phyloP scores from a whole-genome alignment of 2,888 invertebrate genomes.

The Eilema sororculum region DNA sequence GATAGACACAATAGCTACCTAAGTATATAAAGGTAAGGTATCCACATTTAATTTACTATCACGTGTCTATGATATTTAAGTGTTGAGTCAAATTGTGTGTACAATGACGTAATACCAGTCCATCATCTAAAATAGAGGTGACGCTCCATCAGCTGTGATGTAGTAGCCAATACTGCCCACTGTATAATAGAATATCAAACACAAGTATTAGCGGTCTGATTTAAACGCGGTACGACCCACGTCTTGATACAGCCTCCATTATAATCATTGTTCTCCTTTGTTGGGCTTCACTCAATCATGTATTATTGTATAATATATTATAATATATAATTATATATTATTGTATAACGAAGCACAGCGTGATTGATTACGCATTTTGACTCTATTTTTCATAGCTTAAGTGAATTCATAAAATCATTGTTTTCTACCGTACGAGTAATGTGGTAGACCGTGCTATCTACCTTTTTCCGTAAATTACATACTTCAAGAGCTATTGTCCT shows the following conservation, averaged over 20 bases:
- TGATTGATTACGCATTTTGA: slow-evolving; percentile 10
- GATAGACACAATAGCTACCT: too few species aligned
- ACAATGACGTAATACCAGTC: slow-evolving; percentile 55
- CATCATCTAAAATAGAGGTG: slow-evolving; percentile 72
- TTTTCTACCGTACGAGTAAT: not conserved
- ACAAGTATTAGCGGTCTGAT: slow-evolving; percentile 59
- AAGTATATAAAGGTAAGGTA: too few species aligned
- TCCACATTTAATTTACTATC: not conserved
- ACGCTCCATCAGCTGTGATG: slow-evolving; percentile 58
- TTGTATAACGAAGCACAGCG: slow-evolving; percentile 26
- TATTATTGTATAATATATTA: slow-evolving; percentile 17
- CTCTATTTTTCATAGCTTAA: not conserved
- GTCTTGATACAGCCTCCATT: slow-evolving; percentile 39
- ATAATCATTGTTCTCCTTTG: slow-evolving; percentile 53
- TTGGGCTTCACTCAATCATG: slow-evolving; percentile 39
- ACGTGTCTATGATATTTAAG: slow-evolving; percentile 7
- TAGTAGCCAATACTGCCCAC: slow-evolving; percentile 62
- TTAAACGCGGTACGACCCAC: slow-evolving; percentile 66
- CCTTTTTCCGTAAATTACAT: too few species aligned
- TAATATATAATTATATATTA: slow-evolving; percentile 31
- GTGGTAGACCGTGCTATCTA: too few species aligned
- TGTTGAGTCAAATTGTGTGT: slow-evolving; percentile 30
- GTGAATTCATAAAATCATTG: not conserved
- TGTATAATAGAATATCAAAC: slow-evolving; percentile 56
- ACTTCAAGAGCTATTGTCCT: too few species aligned